These are phyloP conservation scores for Carassius auratus DNA, from an alignment of 2,113 vertebrate genomes.

Conservation along the genomic window DNA sequence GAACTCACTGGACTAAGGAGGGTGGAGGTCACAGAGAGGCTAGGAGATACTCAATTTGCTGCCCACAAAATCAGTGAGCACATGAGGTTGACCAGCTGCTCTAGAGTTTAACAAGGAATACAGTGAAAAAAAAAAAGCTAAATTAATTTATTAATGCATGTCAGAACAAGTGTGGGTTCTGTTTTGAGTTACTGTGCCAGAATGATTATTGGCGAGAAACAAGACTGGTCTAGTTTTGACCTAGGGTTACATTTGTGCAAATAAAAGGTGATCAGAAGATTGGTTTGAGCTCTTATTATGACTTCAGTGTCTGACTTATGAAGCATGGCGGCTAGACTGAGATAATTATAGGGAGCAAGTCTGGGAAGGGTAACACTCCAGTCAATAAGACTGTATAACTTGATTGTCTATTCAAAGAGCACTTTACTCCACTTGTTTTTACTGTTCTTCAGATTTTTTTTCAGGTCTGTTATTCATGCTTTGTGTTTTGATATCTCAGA, in stretches of 20 bases:
- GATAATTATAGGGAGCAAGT: slow-evolving; percentile 25
- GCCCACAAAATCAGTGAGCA: slow-evolving; percentile 28
- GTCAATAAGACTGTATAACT: background rate
- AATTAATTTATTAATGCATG: background rate
- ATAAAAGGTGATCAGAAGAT: slow-evolving; percentile 31
- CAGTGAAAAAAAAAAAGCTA: background rate
- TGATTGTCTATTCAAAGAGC: background rate
- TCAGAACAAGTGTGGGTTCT: background rate
- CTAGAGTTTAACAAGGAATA: background rate
- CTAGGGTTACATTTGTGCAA: background rate
- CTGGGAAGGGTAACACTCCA: background rate
- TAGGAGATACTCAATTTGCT: slow-evolving; percentile 47
- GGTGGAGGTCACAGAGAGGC: slow-evolving; percentile 48
- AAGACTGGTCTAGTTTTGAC: background rate
- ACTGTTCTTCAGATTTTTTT: background rate
- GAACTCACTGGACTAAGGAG: slow-evolving; percentile 47
- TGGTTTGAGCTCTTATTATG: slow-evolving; percentile 23
- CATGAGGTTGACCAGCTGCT: background rate
- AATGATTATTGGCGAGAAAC: background rate
- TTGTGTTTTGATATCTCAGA: background rate
- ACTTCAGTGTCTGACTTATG: slow-evolving; percentile 27
- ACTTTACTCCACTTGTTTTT: background rate
- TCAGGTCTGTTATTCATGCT: background rate
- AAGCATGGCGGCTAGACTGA: slow-evolving; percentile 13
- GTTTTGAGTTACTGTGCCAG: background rate